Conservation (phyloP, 2,113 vertebrate species). For the Eubucco bourcierii region DNA sequence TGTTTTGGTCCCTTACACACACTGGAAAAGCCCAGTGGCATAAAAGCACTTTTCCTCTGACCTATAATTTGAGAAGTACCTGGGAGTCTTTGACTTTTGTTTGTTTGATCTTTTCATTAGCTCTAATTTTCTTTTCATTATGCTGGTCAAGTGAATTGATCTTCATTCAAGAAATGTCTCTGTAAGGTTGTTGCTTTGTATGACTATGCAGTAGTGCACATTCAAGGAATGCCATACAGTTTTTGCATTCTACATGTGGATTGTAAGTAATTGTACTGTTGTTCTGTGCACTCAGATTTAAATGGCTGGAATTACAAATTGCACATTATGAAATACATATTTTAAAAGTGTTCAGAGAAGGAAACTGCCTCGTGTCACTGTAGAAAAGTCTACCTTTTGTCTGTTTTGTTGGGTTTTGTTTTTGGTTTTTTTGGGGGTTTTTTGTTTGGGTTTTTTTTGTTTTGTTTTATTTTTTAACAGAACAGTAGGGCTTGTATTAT, state of each 20-base stretch:
- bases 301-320: not conserved
- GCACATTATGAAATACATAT: not conserved
- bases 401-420: no score
- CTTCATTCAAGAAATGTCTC: not conserved
- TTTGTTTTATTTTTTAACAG: not conserved
- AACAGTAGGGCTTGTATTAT: not conserved
- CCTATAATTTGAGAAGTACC: not conserved
- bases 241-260: not conserved
- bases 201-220: not conserved
- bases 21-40: not conserved
- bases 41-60: not conserved
- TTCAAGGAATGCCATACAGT: not conserved
- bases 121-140: not conserved
- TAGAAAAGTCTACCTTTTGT: not conserved
- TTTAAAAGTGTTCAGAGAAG: not conserved
- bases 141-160: not conserved
- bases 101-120: conserved; percentile 1
- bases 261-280: not conserved
- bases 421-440: no score
- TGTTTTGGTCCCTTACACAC: not conserved
- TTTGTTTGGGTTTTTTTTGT: no score
- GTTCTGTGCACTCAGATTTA: not conserved
- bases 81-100: not conserved
- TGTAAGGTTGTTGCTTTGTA: not conserved
- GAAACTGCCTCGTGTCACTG: not conserved